Base-by-base conservation (phyloP, 2,797 vertebrate species). In the Hemibagrus guttatus region DNA sequence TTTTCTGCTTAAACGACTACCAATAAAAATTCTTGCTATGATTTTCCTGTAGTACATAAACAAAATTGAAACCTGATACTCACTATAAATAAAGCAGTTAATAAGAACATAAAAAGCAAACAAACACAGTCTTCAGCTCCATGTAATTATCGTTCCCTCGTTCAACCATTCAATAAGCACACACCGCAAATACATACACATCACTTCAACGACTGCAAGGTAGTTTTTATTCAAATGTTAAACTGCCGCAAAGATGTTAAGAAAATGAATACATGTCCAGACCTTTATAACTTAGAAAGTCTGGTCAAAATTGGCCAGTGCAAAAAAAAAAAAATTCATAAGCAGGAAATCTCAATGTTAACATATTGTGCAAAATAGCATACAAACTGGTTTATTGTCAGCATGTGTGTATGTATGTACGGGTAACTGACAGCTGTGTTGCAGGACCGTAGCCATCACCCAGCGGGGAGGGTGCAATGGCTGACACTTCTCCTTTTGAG, bases 361-460 rank as follows among this genome's bases (percentile, higher is more conserved):
- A 42, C 83, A 85, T 74, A 46, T 84, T 87, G 8, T 56, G 71
- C 52, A 58, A 35, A 63, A 78, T 69, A 78, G 81, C 52, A 46
- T 49, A 35, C 23, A 59, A 19, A 61, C 72, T 46, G 28, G 5
- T 71, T 49, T 83, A 39, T 68, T 78, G 63, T 78, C 68, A 28
- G 87, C 69, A 72, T 21, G 49, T 78, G 85, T 19, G 21, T 80
- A 81, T 80, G 86, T 88, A 75, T 84, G 75, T 14, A 39, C 13
- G 93, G 92, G 91, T 92, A 94, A 85, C 83, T 93, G 93, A 95
- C 94, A 95, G 93, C 94, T 94, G 93, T 91, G 85, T 89, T 85
- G 87, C 85, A 91, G 90, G 91, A 90, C 88, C 89, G 90, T 91
- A 91, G 90, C 92, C 93, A 88, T 94, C 93, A 93, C 94, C 89